Conservation (phyloP, 1,140 invertebrate genomes). For the Myzus persicae region DNA sequence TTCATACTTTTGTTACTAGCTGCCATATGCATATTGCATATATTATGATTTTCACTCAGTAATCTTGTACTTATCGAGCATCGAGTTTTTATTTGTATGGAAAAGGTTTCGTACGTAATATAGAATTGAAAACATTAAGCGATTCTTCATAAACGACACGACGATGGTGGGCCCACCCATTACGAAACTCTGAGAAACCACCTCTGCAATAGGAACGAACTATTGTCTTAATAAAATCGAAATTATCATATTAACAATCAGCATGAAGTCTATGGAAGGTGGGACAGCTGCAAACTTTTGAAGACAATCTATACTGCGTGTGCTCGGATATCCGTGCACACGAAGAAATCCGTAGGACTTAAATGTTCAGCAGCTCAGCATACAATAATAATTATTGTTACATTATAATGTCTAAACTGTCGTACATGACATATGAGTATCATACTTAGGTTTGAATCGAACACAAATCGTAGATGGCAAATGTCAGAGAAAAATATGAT, state of each 20-base stretch:
- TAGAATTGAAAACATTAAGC: neutral
- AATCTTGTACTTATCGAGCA: neutral
- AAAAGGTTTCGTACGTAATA: neutral
- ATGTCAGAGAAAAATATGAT: neutral
- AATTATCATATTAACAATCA: constrained; percentile 43
- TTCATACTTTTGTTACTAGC: neutral
- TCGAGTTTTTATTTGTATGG: neutral
- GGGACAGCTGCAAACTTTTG: neutral
- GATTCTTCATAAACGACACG: neutral
- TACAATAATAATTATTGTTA: neutral
- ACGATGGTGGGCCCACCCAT: neutral
- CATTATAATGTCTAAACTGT: neutral
- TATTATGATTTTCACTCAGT: neutral
- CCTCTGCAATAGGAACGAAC: neutral
- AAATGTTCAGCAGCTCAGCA: too few species aligned
- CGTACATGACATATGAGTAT: neutral
- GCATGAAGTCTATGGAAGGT: neutral
- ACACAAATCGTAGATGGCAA: neutral
- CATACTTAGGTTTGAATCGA: neutral
- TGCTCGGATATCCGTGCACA: neutral
- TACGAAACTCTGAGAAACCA: constrained; percentile 6
- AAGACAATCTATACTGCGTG: neutral
- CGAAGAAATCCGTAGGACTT: neutral
- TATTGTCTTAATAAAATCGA: constrained; percentile 26
- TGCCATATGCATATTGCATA: neutral